Conservation (phyloP, 2,888 invertebrate genomes). For the Molorchus minor region DNA sequence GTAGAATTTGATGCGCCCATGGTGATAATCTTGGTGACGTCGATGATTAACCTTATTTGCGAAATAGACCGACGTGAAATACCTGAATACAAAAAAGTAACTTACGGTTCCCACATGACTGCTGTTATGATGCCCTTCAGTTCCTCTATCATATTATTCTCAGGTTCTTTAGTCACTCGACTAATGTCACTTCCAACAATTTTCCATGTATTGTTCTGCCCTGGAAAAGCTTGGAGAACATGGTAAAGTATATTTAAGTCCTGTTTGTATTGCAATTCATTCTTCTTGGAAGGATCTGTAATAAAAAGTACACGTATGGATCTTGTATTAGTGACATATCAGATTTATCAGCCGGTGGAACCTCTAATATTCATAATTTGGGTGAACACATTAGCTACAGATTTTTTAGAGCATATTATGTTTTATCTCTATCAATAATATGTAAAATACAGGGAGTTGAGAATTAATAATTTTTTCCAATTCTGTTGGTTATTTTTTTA, state of each 20-base stretch:
- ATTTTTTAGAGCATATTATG: too few relatives aligned
- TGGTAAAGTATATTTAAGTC: conserved; percentile 71
- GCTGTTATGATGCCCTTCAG: conserved; percentile 71
- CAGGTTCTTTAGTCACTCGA: conserved; percentile 65
- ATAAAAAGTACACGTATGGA: conserved; percentile 34
- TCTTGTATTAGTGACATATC: not conserved
- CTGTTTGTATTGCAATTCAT: conserved; percentile 68
- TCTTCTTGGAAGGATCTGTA: conserved; percentile 66
- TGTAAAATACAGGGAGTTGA: too few relatives aligned
- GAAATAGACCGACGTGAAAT: too few relatives aligned
- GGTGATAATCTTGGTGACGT: too few relatives aligned
- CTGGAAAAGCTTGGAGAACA: conserved; percentile 72
- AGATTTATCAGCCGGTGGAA: not conserved
- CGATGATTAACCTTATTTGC: too few relatives aligned
- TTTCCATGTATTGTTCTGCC: conserved; percentile 66
- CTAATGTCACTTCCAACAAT: conserved; percentile 72
- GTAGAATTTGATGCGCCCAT: too few relatives aligned
- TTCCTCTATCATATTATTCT: conserved; percentile 66
- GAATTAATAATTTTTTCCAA: too few relatives aligned
- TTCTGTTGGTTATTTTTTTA: too few relatives aligned
- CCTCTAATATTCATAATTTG: too few relatives aligned
- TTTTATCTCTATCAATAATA: too few relatives aligned
- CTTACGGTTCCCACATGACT: conserved; percentile 80
- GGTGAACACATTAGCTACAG: too few relatives aligned
- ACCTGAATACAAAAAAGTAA: not conserved